Evolutionary conservation across 2,797 vertebrate genomes (phyloP).

Genomic region (Epinephelus malabaricus): DNA sequence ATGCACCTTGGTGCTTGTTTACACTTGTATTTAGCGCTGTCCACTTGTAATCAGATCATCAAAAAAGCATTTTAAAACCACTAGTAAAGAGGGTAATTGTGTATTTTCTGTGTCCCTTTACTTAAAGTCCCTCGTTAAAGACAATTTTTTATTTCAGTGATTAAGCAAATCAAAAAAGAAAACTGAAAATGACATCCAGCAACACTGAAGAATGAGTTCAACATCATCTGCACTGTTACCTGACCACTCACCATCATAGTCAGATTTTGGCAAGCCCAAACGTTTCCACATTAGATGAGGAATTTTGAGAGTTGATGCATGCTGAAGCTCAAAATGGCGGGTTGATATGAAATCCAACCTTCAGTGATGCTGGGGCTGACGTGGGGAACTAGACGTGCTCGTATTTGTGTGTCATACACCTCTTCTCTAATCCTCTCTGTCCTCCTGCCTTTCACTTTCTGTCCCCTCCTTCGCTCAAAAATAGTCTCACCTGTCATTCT

Average conservation of each 20-base stretch:
- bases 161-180: background rate
- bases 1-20: too few species aligned
- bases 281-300: slow-evolving; percentile 76
- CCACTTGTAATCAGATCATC: too few species aligned
- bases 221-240: slow-evolving; percentile 46
- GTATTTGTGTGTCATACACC: background rate
- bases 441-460: background rate
- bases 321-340: slow-evolving; percentile 44
- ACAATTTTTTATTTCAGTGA: background rate
- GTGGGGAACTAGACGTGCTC: background rate
- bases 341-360: slow-evolving; percentile 34
- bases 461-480: background rate
- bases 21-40: too few species aligned
- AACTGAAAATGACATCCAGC: background rate
- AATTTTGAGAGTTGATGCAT: slow-evolving; percentile 36
- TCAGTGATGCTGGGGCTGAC: background rate
- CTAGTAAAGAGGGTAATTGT: background rate
- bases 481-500: background rate
- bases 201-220: background rate
- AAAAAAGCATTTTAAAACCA: too few species aligned
- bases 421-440: background rate
- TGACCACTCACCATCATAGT: slow-evolving; percentile 31
- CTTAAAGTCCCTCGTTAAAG: background rate
- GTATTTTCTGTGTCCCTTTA: background rate
- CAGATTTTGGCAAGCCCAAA: slow-evolving; percentile 54